Evolutionary conservation across 2,888 invertebrate genomes (phyloP).

Genomic region (Phorcus lineatus): DNA sequence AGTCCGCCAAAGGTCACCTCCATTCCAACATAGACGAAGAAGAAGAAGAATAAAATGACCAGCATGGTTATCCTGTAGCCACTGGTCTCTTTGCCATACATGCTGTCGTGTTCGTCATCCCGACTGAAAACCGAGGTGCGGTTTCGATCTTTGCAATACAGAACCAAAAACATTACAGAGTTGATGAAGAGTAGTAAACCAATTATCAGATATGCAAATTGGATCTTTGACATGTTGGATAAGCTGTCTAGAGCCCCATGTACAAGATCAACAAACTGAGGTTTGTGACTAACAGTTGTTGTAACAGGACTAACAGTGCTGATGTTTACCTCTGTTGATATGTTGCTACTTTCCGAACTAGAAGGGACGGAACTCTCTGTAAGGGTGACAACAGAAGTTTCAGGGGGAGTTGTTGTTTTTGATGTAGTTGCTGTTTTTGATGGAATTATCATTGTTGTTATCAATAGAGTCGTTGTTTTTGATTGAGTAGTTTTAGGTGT

Average conservation of each 20-base stretch:
- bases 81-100: conserved; percentile 25
- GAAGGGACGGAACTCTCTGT: background rate
- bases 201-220: conserved; percentile 75
- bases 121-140: conserved; percentile 28
- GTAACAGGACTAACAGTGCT: background rate
- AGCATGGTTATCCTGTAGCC: conserved; percentile 66
- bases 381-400: conserved; percentile 24
- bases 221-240: conserved; percentile 66
- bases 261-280: conserved; percentile 47
- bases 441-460: conserved; percentile 24
- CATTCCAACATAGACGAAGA: conserved; percentile 75
- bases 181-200: conserved; percentile 71
- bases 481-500: conserved; percentile 6
- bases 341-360: background rate
- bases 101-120: conserved; percentile 26
- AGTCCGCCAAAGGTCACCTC: conserved; percentile 77
- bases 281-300: conserved; percentile 42
- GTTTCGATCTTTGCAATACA: conserved; percentile 68
- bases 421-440: background rate
- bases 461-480: conserved; percentile 32
- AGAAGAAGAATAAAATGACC: conserved; percentile 73
- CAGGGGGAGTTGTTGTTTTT: background rate
- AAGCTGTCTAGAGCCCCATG: conserved; percentile 48
- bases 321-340: background rate
- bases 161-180: conserved; percentile 70